Evolutionary conservation across 2,888 invertebrate species (phyloP).

Genomic region (Timema podura): DNA sequence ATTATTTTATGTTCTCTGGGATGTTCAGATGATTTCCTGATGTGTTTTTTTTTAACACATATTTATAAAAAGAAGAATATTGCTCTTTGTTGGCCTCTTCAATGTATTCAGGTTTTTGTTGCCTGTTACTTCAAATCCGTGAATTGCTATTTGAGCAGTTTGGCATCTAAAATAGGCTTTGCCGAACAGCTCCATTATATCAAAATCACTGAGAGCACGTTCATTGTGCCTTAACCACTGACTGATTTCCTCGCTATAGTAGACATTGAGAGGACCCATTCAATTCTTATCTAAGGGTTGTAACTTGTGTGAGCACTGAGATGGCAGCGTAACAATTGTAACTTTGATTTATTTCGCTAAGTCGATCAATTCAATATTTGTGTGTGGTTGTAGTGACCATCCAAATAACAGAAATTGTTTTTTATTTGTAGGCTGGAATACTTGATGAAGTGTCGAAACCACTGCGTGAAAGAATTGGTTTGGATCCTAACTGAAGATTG

Average conservation of each 20-base stretch:
- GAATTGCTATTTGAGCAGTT: constrained; percentile 22
- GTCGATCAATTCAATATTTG: constrained; percentile 23
- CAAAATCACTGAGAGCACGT: too few relatives aligned
- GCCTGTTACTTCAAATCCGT: constrained; percentile 20
- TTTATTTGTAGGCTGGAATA: constrained; percentile 16
- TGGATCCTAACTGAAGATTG: constrained; percentile 21
- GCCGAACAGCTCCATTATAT: constrained; percentile 16
- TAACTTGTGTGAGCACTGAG: constrained; percentile 21
- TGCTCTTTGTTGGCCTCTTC: constrained; percentile 26
- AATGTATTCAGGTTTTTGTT: constrained; percentile 25
- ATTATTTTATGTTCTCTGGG: constrained; percentile 16
- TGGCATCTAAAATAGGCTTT: constrained; percentile 20
- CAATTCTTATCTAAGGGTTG: constrained; percentile 23
- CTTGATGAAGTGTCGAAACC: constrained; percentile 18
- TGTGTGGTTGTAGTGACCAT: constrained; percentile 25
- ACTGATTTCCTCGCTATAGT: constrained; percentile 22
- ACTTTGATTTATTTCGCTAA: constrained; percentile 18
- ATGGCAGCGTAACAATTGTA: constrained; percentile 22
- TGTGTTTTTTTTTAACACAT: constrained; percentile 17
- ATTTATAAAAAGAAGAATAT: constrained; percentile 20
- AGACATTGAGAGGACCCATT: constrained; percentile 23
- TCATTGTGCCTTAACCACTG: constrained; percentile 22
- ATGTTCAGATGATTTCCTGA: constrained; percentile 17
- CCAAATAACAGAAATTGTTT: constrained; percentile 17
- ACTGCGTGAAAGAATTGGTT: constrained; percentile 19